Evolutionary conservation across 2,113 vertebrate species (phyloP), one percentile per base, ranked within the genome.

Genomic region (Prunella himalayana): DNA sequence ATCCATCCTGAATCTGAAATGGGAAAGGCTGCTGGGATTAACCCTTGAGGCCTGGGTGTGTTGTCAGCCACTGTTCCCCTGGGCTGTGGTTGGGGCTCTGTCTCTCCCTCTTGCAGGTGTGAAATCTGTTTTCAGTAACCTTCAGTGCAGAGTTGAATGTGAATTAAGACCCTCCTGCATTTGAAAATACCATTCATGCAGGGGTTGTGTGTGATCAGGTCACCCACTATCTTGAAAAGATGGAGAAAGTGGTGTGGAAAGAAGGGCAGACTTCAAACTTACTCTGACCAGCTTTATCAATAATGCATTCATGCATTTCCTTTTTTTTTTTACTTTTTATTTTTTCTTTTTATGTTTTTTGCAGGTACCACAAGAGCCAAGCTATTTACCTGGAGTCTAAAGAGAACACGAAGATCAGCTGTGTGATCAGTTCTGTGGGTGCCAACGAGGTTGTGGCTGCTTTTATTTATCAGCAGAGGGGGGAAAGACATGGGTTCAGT

Each of bases 371-470:
- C 96, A 99, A 99, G 98, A 99, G 99, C 94, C 99, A 99, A 90
- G 99, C 99, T 88, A 99, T 99, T 97, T 99, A 99, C 88, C 94
- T 99, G 97, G 99, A 99, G 95, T 99, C 99, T 13, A 99, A 99
- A 94, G 99, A 99, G 94, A 99, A 99, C 97, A 99, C 99, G 35
- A 99, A 99, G 97, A 99, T 99, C 95, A 99, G 99, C 98, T 99
- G 99, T 66, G 99, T 99, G 93, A 99, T 99, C 98, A 99, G 99
- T 88, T 99, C 99, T 22, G 99, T 99, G 33, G 99, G 99, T 5
- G 99, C 99, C 97, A 99, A 99, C 6, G 99, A 99, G 99, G 99
- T 99, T 97, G 35, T 56, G 24, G 21, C 42, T 71, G 69, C 47
- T 77, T 90, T 78, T 80, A 33, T 20, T 72, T 59, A 11, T 65